phyloP scores from a whole-genome alignment of 2,888 invertebrate species.

The Hetaerina titia region DNA sequence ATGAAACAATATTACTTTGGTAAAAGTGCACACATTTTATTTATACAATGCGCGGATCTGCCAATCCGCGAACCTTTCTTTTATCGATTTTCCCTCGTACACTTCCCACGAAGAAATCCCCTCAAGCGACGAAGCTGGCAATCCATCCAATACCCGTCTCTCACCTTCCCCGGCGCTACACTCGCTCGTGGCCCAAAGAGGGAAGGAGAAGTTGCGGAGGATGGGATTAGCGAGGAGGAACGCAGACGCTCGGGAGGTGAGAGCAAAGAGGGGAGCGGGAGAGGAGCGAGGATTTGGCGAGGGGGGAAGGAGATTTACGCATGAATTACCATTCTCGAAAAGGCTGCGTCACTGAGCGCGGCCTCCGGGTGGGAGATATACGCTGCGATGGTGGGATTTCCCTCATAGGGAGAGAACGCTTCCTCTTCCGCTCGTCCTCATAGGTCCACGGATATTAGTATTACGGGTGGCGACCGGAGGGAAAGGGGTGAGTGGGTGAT shows the following conservation, averaged over 20 bases:
- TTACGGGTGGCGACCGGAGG: not conserved
- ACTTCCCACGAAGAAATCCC: not conserved
- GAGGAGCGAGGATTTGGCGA: not conserved
- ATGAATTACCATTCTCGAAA: conserved; percentile 52
- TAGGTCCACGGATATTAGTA: not conserved
- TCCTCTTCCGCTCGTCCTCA: not conserved
- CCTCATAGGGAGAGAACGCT: not conserved
- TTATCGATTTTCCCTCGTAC: not conserved
- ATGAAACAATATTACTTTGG: too few species aligned
- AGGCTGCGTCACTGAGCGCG: not conserved
- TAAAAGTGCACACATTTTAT: too few species aligned
- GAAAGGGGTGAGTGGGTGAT: not conserved
- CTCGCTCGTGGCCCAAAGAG: not conserved
- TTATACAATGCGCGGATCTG: not conserved
- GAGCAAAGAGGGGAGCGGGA: not conserved
- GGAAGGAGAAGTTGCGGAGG: not conserved
- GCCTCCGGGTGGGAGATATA: not conserved
- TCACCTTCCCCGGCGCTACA: not conserved
- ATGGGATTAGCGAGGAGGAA: conserved; percentile 37
- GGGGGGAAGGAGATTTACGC: conserved; percentile 6
- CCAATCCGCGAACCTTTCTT: not conserved
- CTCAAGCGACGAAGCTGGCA: not conserved
- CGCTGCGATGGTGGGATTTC: not conserved
- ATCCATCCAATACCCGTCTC: not conserved
- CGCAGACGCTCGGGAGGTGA: not conserved